phyloP scores from a whole-genome alignment of 2,888 invertebrate species.

The Andrena dorsata region DNA sequence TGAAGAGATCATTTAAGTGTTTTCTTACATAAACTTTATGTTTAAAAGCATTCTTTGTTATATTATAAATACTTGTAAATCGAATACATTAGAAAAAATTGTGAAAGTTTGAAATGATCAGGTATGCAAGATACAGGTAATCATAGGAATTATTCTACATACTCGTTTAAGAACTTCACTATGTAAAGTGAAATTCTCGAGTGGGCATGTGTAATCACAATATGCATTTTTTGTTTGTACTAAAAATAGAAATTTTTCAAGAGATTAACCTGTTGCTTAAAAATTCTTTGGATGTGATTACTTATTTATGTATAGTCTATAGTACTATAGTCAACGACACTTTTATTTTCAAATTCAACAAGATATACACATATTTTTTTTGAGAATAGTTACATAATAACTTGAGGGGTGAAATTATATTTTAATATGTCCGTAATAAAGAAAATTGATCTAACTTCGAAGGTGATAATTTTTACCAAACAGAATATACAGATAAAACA shows the following conservation, averaged over 20 bases:
- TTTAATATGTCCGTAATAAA: neutral
- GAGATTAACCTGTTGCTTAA: neutral
- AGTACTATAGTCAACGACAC: constrained; percentile 9
- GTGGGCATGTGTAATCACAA: constrained; percentile 12
- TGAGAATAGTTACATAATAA: neutral
- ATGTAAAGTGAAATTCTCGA: constrained; percentile 7
- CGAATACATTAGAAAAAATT: constrained; percentile 1
- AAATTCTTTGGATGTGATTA: constrained; percentile 34
- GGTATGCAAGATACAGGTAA: constrained; percentile 15
- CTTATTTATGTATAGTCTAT: constrained; percentile 12
- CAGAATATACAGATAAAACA: constrained; percentile 6
- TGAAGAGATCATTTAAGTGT: constrained; percentile 45
- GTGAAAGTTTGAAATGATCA: constrained; percentile 16
- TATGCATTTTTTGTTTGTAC: constrained; percentile 22
- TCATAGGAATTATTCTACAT: constrained; percentile 13
- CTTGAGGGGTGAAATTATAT: constrained; percentile 12
- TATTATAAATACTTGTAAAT: constrained; percentile 41
- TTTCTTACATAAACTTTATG: constrained; percentile 46
- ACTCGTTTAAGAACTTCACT: constrained; percentile 14
- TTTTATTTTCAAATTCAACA: constrained; percentile 31
- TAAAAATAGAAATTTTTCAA: constrained; percentile 34
- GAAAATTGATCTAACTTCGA: constrained; percentile 6
- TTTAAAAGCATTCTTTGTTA: constrained; percentile 42
- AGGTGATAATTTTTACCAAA: neutral
- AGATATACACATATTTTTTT: neutral